Percentiles rank a stretch among this genome's conserved stretches.
These are phyloP conservation scores for Stomorhina lunata DNA, from an alignment of 2,888 invertebrate species.

Conservation along the genomic window DNA sequence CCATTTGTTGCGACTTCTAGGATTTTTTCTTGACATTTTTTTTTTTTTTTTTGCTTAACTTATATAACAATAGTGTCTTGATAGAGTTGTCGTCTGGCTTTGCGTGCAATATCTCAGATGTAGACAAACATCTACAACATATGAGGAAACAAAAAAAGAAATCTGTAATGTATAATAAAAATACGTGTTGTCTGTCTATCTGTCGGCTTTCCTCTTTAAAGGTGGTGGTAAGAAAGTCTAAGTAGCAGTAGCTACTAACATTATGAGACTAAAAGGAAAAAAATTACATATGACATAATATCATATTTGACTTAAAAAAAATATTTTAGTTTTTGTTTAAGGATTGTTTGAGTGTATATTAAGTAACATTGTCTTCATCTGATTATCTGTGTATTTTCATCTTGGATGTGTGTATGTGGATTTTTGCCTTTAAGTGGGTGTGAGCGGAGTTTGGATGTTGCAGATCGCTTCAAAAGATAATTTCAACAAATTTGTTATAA, in stretches of 20 bases:
- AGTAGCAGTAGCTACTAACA: conserved; percentile 29
- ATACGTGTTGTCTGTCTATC: conserved; percentile 27
- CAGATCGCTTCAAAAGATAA: conserved; percentile 57
- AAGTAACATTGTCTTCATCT: background rate
- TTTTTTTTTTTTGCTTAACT: conserved; percentile 13
- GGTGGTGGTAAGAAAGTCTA: conserved; percentile 30
- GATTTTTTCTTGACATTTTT: conserved; percentile 29
- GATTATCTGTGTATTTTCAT: conserved; percentile 6
- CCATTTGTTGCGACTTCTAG: conserved; percentile 55
- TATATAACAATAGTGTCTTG: conserved; percentile 58
- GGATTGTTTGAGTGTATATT: background rate
- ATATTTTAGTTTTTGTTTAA: conserved; percentile 6
- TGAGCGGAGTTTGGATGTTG: conserved; percentile 1
- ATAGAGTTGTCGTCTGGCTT: conserved; percentile 59
- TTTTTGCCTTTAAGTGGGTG: background rate
- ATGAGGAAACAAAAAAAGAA: background rate
- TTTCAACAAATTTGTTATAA: conserved; percentile 64
- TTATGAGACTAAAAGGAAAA: conserved; percentile 46
- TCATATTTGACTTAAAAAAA: conserved; percentile 39
- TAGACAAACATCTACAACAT: conserved; percentile 45
- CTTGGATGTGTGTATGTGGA: background rate
- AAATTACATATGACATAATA: conserved; percentile 57
- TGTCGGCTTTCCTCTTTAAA: conserved; percentile 34
- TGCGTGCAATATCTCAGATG: conserved; percentile 41
- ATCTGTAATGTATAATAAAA: conserved; percentile 34